Percentiles rank a stretch among this genome's conserved stretches.
Evolutionary conservation across 1,140 invertebrate species (phyloP).

Genomic region (Solenopsis fugax): DNA sequence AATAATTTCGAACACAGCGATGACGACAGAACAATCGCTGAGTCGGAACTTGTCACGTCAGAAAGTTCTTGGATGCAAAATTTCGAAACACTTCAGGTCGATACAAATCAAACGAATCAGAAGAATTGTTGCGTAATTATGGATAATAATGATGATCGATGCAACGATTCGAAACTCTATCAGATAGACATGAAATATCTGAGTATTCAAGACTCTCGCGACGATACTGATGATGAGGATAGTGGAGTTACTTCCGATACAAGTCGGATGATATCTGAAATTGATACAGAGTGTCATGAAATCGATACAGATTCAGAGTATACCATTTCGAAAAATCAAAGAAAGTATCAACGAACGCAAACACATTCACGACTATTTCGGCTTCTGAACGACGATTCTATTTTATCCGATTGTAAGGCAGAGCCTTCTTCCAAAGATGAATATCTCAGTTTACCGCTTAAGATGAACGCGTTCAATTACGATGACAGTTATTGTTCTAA

Average conservation of each 20-base stretch:
- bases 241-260: slow-evolving; percentile 91
- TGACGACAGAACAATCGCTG: neutral
- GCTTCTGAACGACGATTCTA: slow-evolving; percentile 88
- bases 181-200: slow-evolving; percentile 71
- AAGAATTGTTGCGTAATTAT: neutral
- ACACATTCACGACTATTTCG: slow-evolving; percentile 91
- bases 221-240: slow-evolving; percentile 89
- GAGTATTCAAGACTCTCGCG: slow-evolving; percentile 84
- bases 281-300: slow-evolving; percentile 85
- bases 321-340: slow-evolving; percentile 87
- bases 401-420: slow-evolving; percentile 73
- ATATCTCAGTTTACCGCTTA: slow-evolving; percentile 74
- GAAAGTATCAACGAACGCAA: slow-evolving; percentile 89
- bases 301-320: slow-evolving; percentile 89
- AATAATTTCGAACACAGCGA: neutral
- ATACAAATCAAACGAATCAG: neutral
- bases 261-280: slow-evolving; percentile 90
- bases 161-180: neutral
- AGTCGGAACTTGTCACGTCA: slow-evolving; percentile 56
- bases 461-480: slow-evolving; percentile 71
- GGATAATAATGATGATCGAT: neutral
- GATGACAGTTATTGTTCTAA: slow-evolving; percentile 78
- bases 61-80: slow-evolving; percentile 27
- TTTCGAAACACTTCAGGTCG: neutral
- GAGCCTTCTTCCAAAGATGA: slow-evolving; percentile 61